Percentiles rank a stretch among this genome's conserved stretches.
Evolutionary conservation across 1,140 invertebrate species (phyloP).

Genomic region (Phenacoccus solenopsis): DNA sequence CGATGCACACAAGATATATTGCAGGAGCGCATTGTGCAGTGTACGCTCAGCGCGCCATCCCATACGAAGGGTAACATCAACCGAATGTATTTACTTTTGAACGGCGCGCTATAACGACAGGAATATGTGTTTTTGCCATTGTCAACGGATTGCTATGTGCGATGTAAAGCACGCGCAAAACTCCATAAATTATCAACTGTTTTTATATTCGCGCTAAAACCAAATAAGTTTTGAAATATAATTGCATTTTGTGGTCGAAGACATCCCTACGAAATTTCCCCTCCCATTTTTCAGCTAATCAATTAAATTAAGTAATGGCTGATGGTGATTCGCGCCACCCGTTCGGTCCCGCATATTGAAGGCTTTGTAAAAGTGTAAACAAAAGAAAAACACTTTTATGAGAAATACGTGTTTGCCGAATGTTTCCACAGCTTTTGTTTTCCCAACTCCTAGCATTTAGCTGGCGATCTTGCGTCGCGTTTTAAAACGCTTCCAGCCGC

Average conservation of each 20-base stretch:
- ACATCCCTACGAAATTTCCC: background rate
- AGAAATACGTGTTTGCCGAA: background rate
- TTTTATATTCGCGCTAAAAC: background rate
- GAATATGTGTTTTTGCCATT: conserved; percentile 16
- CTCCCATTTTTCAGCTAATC: background rate
- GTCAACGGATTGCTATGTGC: conserved; percentile 4
- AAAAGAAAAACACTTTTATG: background rate
- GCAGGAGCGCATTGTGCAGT: background rate
- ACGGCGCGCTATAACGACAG: background rate
- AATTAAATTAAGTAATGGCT: background rate
- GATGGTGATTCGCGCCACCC: background rate
- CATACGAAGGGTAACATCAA: conserved; percentile 2
- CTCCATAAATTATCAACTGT: conserved; percentile 6
- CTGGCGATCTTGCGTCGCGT: no score
- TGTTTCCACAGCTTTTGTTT: background rate
- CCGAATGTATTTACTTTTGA: conserved; percentile 8
- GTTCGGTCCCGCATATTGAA: background rate
- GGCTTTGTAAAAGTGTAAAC: background rate
- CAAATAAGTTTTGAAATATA: background rate
- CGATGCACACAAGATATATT: conserved; percentile 9
- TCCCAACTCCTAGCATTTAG: no score
- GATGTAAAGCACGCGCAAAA: conserved; percentile 5
- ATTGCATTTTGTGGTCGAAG: background rate
- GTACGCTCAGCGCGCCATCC: background rate
- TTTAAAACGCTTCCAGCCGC: no score